These are phyloP conservation scores for Alligator mississippiensis DNA, from an alignment of 2,113 vertebrate genomes.

Conservation along the genomic window DNA sequence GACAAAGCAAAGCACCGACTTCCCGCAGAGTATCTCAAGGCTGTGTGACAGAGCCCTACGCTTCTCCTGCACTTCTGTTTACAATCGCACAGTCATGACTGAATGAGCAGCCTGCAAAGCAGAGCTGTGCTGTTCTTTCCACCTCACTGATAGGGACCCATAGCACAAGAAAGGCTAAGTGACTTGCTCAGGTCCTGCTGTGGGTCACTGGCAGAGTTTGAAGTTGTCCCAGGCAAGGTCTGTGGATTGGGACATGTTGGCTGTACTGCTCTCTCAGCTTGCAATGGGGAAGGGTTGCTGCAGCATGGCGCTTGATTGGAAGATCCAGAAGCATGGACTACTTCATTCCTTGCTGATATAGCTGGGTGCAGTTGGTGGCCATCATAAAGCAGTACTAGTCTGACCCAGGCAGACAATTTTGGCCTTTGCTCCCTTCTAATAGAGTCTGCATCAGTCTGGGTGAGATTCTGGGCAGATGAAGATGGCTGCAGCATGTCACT, in stretches of 20 bases:
- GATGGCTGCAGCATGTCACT: not conserved
- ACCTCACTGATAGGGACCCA: not conserved
- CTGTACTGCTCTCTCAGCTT: not conserved
- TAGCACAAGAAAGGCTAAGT: not conserved
- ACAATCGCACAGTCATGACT: not conserved
- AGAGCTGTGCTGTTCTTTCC: not conserved
- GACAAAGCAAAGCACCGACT: not conserved
- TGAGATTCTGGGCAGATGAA: not conserved
- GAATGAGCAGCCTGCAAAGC: not conserved
- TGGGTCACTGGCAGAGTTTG: not conserved
- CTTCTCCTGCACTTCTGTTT: not conserved
- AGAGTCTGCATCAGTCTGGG: not conserved
- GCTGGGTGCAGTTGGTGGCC: not conserved
- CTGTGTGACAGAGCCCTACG: not conserved
- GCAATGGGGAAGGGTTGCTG: not conserved
- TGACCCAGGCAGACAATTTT: not conserved
- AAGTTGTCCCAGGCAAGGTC: not conserved
- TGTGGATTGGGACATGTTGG: not conserved
- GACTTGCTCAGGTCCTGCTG: not conserved
- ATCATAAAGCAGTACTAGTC: not conserved
- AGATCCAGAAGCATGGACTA: not conserved
- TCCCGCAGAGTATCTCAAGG: not conserved
- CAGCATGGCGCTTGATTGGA: not conserved
- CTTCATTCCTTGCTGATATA: not conserved
- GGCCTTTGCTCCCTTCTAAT: not conserved